These are phyloP conservation scores for Pelodiscus sinensis DNA, from an alignment of 2,113 vertebrate species.

Conservation along the genomic window DNA sequence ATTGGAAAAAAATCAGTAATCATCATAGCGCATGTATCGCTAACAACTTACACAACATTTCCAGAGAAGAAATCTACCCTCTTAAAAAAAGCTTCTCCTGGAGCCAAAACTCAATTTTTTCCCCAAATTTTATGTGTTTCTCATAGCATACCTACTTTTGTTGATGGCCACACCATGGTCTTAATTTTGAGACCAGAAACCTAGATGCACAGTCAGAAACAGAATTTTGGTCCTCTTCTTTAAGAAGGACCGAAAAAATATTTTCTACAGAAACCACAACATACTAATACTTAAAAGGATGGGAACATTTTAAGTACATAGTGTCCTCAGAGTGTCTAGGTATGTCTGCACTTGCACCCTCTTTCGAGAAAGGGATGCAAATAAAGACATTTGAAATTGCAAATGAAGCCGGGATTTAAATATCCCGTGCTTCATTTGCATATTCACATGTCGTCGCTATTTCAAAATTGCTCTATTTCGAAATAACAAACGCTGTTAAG, in stretches of 20 bases:
- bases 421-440: no score
- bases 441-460: no score
- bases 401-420: no score
- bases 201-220: conserved; percentile 9
- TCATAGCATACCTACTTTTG: background rate
- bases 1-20: background rate
- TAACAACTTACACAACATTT: background rate
- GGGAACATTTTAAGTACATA: no score
- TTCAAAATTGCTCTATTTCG: no score
- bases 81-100: background rate
- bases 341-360: no score
- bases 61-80: background rate
- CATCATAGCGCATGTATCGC: background rate
- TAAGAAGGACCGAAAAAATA: conserved; percentile 52
- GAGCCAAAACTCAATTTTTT: background rate
- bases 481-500: no score
- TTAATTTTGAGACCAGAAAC: background rate
- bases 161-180: background rate
- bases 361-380: no score
- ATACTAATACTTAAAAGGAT: conserved; percentile 20
- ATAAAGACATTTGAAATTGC: no score
- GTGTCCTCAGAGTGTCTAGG: conserved; percentile 29
- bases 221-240: conserved; percentile 52
- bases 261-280: conserved; percentile 55
- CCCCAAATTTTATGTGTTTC: background rate